Evolutionary conservation across 2,888 invertebrate species (phyloP), one percentile per base, ranked within the genome.

Genomic region (Heliconius hortense): DNA sequence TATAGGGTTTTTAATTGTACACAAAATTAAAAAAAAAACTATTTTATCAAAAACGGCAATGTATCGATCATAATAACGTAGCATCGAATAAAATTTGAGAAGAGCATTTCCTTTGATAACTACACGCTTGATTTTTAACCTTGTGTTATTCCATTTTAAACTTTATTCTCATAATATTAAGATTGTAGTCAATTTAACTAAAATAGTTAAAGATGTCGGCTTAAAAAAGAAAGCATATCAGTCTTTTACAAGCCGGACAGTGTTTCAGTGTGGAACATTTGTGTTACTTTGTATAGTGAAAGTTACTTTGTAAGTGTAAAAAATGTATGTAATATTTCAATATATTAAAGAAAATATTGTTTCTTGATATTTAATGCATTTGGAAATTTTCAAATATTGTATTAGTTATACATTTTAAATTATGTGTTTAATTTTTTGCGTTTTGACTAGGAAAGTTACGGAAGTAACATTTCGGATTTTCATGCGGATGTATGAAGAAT

Each of bases 191-290:
- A 18, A n/a, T 72, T 76, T 56, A 48, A 48, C 31, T 11, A 35
- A 2, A 69, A 62, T 70, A 56, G 15, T 60, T 28, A 48, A 68
- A 43, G 63, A 67, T 53, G n/a, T 56, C 66, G 31, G 75, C 73
- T 78, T 76, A 74, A 79, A 79, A 78, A 80, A 79, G 78, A 78
- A 78, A 76, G 74, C 56, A 77, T 74, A 72, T 73, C 76, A 69
- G 59, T 74, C 64, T 62, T 35, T 35, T 21, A 74, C 74, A 63
- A 72, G 48, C 71, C 74, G 72, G 72, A 68, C 56, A 69, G 71
- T 31, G 63, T 48, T 73, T 76, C 76, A 69, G 72, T 71, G 72
- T 72, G 43, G 69, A 53, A 72, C 63, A 71, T 63, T 74, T 73
- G 68, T 63, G 26, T 48, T 66, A 68, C 72, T 63, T 43, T 24